Evolutionary conservation across 2,888 invertebrate species (phyloP).

Genomic region (Panzeria rudis): DNA sequence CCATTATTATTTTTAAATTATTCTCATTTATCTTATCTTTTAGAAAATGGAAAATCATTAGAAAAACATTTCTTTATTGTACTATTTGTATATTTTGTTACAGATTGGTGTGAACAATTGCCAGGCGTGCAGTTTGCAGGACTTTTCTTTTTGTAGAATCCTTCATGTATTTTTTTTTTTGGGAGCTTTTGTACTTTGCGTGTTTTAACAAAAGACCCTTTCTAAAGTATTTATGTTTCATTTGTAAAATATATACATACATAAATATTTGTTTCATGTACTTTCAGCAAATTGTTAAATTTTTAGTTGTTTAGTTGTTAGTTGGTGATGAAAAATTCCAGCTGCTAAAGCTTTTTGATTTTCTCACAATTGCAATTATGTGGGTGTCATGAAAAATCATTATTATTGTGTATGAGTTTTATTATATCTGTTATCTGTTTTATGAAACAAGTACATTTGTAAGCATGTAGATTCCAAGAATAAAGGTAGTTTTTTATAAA

Average conservation of each 20-base stretch:
- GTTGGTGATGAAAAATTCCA: slow-evolving; percentile 49
- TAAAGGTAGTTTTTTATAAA: slow-evolving; percentile 11
- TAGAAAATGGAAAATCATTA: background rate
- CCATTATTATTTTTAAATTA: background rate
- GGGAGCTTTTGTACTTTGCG: slow-evolving; percentile 34
- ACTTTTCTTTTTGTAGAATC: slow-evolving; percentile 14
- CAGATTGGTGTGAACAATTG: slow-evolving; percentile 83
- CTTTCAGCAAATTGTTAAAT: background rate
- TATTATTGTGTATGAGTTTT: slow-evolving; percentile 6
- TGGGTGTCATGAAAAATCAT: slow-evolving; percentile 54
- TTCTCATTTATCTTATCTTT: background rate
- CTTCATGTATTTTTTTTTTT: slow-evolving; percentile 25
- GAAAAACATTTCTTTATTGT: background rate
- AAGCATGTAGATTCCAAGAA: too few relatives aligned
- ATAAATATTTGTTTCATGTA: slow-evolving; percentile 6
- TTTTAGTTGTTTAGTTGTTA: slow-evolving; percentile 34
- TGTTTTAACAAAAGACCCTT: slow-evolving; percentile 37
- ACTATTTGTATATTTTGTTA: slow-evolving; percentile 19
- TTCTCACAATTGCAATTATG: slow-evolving; percentile 68
- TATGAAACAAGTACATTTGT: background rate
- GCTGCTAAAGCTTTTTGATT: slow-evolving; percentile 56
- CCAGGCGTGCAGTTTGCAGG: slow-evolving; percentile 79
- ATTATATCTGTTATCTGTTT: background rate
- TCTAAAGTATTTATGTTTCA: background rate
- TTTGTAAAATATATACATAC: background rate